Evolutionary conservation across 1,140 invertebrate genomes (phyloP).

Genomic region (Drosophila sulfurigaster): DNA sequence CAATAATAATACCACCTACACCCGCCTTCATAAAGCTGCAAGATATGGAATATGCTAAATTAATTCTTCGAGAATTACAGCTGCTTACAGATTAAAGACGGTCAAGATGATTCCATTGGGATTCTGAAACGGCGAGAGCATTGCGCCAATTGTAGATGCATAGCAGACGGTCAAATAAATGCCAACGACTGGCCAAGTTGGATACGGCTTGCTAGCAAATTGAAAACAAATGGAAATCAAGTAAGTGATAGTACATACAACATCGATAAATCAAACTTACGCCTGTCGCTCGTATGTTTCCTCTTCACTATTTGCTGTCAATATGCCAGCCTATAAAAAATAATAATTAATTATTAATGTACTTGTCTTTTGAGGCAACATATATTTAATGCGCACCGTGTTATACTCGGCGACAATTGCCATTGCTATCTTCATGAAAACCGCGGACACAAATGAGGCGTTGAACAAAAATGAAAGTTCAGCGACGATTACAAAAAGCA

Average conservation of each 20-base stretch:
- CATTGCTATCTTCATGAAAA: slow-evolving; percentile 62
- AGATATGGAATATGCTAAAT: neutral
- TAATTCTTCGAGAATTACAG: neutral
- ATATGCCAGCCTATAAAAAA: slow-evolving; percentile 40
- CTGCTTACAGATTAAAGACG: slow-evolving; percentile 12
- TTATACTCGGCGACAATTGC: slow-evolving; percentile 38
- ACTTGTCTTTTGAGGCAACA: neutral
- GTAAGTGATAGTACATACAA: no score
- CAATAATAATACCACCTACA: neutral
- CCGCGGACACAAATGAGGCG: slow-evolving; percentile 37
- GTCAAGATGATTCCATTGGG: slow-evolving; percentile 30
- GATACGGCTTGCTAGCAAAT: slow-evolving; percentile 45
- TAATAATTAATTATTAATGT: neutral
- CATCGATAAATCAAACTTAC: slow-evolving; percentile 38
- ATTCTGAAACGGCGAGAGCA: slow-evolving; percentile 51
- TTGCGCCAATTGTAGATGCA: slow-evolving; percentile 31
- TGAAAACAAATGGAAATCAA: neutral
- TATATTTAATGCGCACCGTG: slow-evolving; percentile 22
- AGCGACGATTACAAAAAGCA: neutral
- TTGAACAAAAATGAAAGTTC: neutral
- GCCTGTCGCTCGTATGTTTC: slow-evolving; percentile 50
- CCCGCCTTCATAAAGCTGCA: neutral
- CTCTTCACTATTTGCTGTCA: slow-evolving; percentile 35
- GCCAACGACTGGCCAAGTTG: slow-evolving; percentile 45
- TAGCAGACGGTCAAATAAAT: slow-evolving; percentile 57